phyloP scores from a whole-genome alignment of 2,888 invertebrate genomes.

The Deilephila elpenor region DNA sequence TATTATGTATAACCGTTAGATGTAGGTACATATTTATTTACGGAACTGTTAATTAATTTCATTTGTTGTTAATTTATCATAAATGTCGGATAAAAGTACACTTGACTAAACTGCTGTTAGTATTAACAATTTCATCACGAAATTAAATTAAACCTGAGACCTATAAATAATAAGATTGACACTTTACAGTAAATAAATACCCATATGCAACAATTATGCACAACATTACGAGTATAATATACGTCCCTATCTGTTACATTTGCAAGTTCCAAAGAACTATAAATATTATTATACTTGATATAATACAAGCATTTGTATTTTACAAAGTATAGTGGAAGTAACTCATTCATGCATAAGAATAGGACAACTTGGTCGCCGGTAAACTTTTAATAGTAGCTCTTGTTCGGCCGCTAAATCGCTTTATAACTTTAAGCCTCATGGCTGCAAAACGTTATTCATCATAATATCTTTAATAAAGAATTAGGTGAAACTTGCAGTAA shows the following conservation, averaged over 20 bases:
- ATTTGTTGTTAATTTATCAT: too few relatives aligned
- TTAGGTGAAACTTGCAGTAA: slow-evolving; percentile 16
- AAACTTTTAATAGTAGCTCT: slow-evolving; percentile 63
- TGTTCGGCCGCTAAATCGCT: slow-evolving; percentile 51
- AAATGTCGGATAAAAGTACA: too few relatives aligned
- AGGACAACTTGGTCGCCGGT: slow-evolving; percentile 42
- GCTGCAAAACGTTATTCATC: slow-evolving; percentile 13
- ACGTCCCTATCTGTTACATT: not conserved
- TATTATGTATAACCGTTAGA: too few relatives aligned
- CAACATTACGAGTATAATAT: not conserved
- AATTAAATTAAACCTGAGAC: too few relatives aligned
- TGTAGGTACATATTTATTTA: too few relatives aligned
- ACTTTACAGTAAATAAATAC: too few relatives aligned
- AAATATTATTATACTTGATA: not conserved
- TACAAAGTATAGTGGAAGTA: slow-evolving; percentile 32
- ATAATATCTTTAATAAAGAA: slow-evolving; percentile 39
- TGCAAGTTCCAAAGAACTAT: slow-evolving; percentile 10
- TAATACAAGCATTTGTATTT: slow-evolving; percentile 13
- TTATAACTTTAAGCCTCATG: slow-evolving; percentile 43
- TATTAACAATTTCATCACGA: too few relatives aligned
- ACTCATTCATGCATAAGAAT: slow-evolving; percentile 66
- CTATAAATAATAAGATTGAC: too few relatives aligned
- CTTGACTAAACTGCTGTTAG: too few relatives aligned
- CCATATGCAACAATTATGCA: not conserved
- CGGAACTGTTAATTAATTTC: too few relatives aligned